These are phyloP conservation scores for Chironomus tepperi DNA, from an alignment of 1,140 invertebrate genomes.

Conservation along the genomic window DNA sequence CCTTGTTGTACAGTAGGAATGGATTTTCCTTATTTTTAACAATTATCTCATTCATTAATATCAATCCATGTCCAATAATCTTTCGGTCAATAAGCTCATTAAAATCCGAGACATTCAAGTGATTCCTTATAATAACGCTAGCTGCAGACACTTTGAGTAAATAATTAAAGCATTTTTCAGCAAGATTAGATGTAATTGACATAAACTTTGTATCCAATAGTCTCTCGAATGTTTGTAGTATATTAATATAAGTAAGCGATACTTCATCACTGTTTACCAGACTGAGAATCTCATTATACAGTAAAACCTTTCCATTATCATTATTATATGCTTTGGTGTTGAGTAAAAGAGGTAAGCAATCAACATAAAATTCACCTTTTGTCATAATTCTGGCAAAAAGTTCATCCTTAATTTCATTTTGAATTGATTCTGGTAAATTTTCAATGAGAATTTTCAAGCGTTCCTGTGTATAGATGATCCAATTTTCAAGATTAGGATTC, in stretches of 20 bases:
- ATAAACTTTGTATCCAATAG: constrained; percentile 31
- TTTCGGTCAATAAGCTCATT: constrained; percentile 34
- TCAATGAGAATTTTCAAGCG: constrained; percentile 32
- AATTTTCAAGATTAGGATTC: neutral
- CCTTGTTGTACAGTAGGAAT: constrained; percentile 36
- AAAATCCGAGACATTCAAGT: constrained; percentile 32
- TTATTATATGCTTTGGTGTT: constrained; percentile 31
- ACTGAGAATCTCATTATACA: constrained; percentile 30
- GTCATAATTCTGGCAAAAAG: constrained; percentile 27
- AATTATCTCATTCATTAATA: constrained; percentile 31
- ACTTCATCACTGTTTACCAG: neutral
- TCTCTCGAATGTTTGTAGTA: constrained; percentile 28
- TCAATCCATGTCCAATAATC: constrained; percentile 32
- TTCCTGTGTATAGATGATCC: constrained; percentile 30
- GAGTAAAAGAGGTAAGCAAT: constrained; percentile 31
- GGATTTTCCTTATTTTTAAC: constrained; percentile 30
- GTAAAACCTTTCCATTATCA: constrained; percentile 33
- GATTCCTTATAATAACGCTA: constrained; percentile 33
- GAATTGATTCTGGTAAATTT: constrained; percentile 29
- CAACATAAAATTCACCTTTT: constrained; percentile 29
- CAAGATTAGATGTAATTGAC: constrained; percentile 29
- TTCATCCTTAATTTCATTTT: constrained; percentile 31
- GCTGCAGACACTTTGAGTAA: constrained; percentile 33
- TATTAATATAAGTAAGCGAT: constrained; percentile 25
- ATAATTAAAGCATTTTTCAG: constrained; percentile 31